Evolutionary conservation across 23 tunicate species (phyloP).

Genomic region (Trididemnum clinides): DNA sequence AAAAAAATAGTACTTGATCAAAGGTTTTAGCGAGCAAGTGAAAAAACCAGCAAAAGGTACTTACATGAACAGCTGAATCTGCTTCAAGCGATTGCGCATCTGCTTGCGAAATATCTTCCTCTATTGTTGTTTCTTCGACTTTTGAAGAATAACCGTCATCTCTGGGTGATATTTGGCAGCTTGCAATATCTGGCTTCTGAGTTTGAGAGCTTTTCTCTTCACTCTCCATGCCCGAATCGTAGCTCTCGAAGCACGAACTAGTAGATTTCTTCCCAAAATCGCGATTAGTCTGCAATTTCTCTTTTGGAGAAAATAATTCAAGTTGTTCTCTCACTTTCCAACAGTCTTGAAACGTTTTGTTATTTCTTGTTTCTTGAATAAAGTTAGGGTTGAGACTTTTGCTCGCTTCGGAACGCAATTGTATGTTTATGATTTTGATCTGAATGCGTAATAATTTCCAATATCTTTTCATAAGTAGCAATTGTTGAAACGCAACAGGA

Average conservation of each 20-base stretch:
- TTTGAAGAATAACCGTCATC: slow-evolving; percentile 29
- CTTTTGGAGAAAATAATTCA: too few species aligned
- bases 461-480: background rate
- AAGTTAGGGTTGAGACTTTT: too few species aligned
- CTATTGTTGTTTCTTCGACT: slow-evolving; percentile 11
- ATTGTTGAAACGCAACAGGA: background rate
- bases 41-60: too few species aligned
- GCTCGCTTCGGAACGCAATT: background rate
- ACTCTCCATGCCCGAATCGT: too few species aligned
- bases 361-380: too few species aligned
- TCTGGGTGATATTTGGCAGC: background rate
- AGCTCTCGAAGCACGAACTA: too few species aligned
- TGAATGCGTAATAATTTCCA: background rate
- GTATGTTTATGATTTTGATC: background rate
- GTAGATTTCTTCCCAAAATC: too few species aligned
- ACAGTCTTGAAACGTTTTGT: too few species aligned
- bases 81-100: background rate
- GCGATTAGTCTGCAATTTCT: too few species aligned
- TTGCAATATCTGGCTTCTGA: background rate
- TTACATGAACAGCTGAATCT: background rate
- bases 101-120: background rate
- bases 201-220: background rate
- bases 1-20: too few species aligned
- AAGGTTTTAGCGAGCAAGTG: too few species aligned
- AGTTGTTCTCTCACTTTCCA: too few species aligned